These are phyloP conservation scores for Hemithea aestivaria DNA, from an alignment of 2,888 invertebrate genomes.

Conservation along the genomic window DNA sequence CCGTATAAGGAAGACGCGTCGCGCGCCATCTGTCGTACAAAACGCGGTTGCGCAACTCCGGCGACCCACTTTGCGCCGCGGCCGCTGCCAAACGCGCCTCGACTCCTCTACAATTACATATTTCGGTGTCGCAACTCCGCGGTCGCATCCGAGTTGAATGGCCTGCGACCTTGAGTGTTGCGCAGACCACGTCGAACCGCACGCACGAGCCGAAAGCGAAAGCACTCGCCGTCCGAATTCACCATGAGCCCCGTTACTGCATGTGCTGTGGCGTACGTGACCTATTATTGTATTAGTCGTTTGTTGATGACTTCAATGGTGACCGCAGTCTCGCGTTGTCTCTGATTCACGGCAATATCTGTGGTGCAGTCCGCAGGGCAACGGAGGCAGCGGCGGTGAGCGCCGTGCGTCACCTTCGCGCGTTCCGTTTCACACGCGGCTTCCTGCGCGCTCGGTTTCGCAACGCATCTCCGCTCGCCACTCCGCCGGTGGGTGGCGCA, in stretches of 20 bases:
- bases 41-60: slow-evolving; percentile 62
- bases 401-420: slow-evolving; percentile 55
- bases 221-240: slow-evolving; percentile 60
- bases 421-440: slow-evolving; percentile 52
- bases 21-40: slow-evolving; percentile 71
- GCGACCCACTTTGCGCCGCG: slow-evolving; percentile 70
- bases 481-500: slow-evolving; percentile 42
- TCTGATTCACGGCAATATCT: slow-evolving; percentile 42
- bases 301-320: slow-evolving; percentile 29
- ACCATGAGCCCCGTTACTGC: slow-evolving; percentile 36
- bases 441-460: slow-evolving; percentile 54
- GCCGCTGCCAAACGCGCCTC: slow-evolving; percentile 74
- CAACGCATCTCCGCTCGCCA: slow-evolving; percentile 45
- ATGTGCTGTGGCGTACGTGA: slow-evolving; percentile 53
- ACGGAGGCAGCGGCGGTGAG: slow-evolving; percentile 11
- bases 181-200: slow-evolving; percentile 37
- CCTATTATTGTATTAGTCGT: slow-evolving; percentile 45
- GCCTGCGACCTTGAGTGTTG: slow-evolving; percentile 75
- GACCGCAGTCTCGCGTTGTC: slow-evolving; percentile 44
- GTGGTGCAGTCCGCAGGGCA: too few relatives aligned
- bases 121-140: slow-evolving; percentile 74
- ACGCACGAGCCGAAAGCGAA: slow-evolving; percentile 73
- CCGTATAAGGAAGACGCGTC: slow-evolving; percentile 67
- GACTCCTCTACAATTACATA: slow-evolving; percentile 77
- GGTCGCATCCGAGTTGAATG: slow-evolving; percentile 79